Evolutionary conservation across 2,888 invertebrate genomes (phyloP).

Genomic region (Halocaridina rubra): DNA sequence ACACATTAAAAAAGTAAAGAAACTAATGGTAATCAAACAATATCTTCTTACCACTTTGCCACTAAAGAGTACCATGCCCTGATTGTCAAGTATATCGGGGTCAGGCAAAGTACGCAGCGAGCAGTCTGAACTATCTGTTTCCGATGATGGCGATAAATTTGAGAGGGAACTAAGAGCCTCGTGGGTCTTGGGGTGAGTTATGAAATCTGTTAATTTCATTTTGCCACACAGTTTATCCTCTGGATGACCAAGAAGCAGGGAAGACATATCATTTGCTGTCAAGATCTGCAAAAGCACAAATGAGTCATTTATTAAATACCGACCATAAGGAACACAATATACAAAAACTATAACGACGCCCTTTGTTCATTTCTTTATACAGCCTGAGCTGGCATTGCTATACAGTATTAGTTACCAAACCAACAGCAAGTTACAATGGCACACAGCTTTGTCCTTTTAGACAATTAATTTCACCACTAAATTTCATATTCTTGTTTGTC

Average conservation of each 20-base stretch:
- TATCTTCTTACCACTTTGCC: constrained; percentile 50
- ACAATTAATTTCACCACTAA: too few species aligned
- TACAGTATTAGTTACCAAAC: too few species aligned
- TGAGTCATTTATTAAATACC: too few species aligned
- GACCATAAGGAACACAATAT: too few species aligned
- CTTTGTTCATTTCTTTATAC: too few species aligned
- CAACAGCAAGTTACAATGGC: too few species aligned
- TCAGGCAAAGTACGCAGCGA: background rate
- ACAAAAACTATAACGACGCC: too few species aligned
- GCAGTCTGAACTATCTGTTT: constrained; percentile 3
- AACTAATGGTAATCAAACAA: too few species aligned
- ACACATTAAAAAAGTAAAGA: too few species aligned
- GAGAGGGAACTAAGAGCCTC: constrained; percentile 1
- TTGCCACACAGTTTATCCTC: constrained; percentile 39
- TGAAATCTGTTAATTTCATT: constrained; percentile 26
- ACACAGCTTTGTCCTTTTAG: too few species aligned
- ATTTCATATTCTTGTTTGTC: too few species aligned
- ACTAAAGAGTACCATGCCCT: constrained; percentile 43
- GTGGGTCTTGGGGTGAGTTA: constrained; percentile 5
- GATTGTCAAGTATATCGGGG: background rate
- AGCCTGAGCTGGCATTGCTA: too few species aligned
- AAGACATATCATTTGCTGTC: constrained; percentile 58
- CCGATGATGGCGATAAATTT: background rate
- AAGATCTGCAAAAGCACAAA: constrained; percentile 51
- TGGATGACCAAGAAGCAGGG: constrained; percentile 42